phyloP scores from a whole-genome alignment of 2,888 invertebrate species.

The Pollenia griseotomentosa region DNA sequence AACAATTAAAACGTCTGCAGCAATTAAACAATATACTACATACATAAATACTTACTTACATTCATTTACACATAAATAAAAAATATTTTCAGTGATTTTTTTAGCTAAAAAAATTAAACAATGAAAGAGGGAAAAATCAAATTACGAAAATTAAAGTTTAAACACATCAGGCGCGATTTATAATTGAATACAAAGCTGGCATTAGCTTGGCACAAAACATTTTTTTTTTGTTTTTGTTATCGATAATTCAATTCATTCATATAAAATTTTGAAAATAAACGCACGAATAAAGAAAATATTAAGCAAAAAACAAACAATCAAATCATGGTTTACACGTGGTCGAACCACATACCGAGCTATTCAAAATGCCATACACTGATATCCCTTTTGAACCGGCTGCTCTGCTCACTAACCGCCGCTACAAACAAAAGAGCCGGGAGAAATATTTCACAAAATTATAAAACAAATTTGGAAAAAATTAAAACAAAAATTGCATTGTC shows the following conservation, averaged over 20 bases:
- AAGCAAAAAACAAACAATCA: slow-evolving; percentile 52
- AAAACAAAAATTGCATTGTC: slow-evolving; percentile 64
- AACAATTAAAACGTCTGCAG: slow-evolving; percentile 65
- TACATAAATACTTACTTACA: no score
- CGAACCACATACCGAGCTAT: slow-evolving; percentile 69
- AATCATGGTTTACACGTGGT: slow-evolving; percentile 70
- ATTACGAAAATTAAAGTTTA: slow-evolving; percentile 76
- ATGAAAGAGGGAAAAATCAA: slow-evolving; percentile 66
- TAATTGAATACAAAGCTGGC: slow-evolving; percentile 75
- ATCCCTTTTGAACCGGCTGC: background rate
- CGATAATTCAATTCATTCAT: slow-evolving; percentile 50
- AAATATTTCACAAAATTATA: slow-evolving; percentile 33
- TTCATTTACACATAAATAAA: background rate
- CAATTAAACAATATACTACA: slow-evolving; percentile 59
- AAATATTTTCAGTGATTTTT: slow-evolving; percentile 27
- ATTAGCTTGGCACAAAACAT: slow-evolving; percentile 40
- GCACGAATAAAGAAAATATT: slow-evolving; percentile 7
- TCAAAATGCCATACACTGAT: slow-evolving; percentile 5
- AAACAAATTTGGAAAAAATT: slow-evolving; percentile 21
- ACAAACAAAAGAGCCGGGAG: slow-evolving; percentile 12
- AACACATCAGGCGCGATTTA: slow-evolving; percentile 82
- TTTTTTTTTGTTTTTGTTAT: background rate
- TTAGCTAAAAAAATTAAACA: slow-evolving; percentile 61
- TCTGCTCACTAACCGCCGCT: background rate
- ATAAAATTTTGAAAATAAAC: slow-evolving; percentile 16